Base-by-base conservation (phyloP, 1,140 invertebrate species). In the Cryptotermes secundus region DNA sequence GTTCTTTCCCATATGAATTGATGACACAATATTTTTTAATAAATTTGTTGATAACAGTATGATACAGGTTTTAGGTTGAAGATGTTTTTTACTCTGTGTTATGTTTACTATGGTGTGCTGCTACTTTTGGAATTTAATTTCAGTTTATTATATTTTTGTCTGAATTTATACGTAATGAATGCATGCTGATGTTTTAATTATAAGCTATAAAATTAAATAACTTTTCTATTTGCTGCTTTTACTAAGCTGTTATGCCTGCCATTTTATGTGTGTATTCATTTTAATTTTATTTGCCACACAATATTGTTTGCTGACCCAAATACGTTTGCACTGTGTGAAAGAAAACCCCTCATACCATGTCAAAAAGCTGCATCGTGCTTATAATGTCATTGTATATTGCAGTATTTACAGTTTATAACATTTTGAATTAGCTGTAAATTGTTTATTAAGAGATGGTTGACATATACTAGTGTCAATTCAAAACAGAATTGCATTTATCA, bases 141-240 rank as follows among this genome's bases (percentile, higher is more conserved):
- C 14, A 72, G 0, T 31, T 26, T 31, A 0, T 31, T 31, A 31
- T 31, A 72, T 72, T 72, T 72, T 72, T 3, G n/a, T 59, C 53
- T 59, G 19, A 31, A 31, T 10, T 72, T 72, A 72, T 72, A n/a
- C 59, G 10, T 72, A 22, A 79, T 83, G 65, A 22, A 79, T 83
- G 65, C 65, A 79, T 72, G 83, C 31, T 72, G 59, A 72, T 72
- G 59, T 72, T 49, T n/a, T n/a, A 72, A n/a, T 72, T 72, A 72
- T 31, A 72, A 72, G 0, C 26, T 72, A 72, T 7, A 31, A 72
- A 26, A 80, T 9, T 6, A 45, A 38, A 34, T 81, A 81, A 81
- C 80, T 35, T 81, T 35, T 34, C 80, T 72, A 81, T 81, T 81
- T 36, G 42, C 80, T 81, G 80, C 80, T 83, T 83, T 59, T 83